Conservation (phyloP, 2,888 invertebrate genomes). For the Eilema griseolum region DNA sequence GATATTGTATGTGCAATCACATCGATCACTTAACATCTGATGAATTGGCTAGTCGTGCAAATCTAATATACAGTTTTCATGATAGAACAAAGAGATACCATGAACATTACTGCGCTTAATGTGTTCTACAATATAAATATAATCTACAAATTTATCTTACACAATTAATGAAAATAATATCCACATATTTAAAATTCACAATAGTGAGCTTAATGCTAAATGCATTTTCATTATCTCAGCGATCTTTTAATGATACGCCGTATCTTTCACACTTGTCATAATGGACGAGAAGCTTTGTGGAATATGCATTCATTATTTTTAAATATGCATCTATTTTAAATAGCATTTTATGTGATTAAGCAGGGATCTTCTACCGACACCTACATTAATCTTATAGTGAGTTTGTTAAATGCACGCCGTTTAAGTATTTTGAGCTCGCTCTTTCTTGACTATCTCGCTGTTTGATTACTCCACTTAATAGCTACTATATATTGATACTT, state of each 20-base stretch:
- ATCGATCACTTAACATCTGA: neutral
- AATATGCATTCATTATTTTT: conserved; percentile 5
- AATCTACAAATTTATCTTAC: conserved; percentile 5
- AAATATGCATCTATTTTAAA: neutral
- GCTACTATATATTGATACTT: neutral
- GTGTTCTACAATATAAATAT: neutral
- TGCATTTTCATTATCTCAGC: conserved; percentile 25
- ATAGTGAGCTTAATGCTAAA: conserved; percentile 12
- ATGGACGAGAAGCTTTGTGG: conserved; percentile 15
- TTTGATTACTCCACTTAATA: neutral
- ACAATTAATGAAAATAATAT: conserved; percentile 15
- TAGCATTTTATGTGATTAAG: neutral
- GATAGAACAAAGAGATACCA: neutral
- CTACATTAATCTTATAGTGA: neutral
- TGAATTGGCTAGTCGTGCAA: neutral
- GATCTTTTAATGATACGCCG: conserved; percentile 24
- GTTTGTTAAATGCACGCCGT: neutral
- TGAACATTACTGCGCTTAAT: neutral
- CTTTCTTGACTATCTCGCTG: neutral
- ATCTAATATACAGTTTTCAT: neutral
- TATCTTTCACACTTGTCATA: conserved; percentile 16
- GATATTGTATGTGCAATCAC: neutral
- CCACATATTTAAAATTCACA: conserved; percentile 16
- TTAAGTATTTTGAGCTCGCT: neutral
- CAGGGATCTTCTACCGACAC: neutral